phyloP scores from a whole-genome alignment of 2,888 invertebrate species.

The Eupeodes latifasciatus region DNA sequence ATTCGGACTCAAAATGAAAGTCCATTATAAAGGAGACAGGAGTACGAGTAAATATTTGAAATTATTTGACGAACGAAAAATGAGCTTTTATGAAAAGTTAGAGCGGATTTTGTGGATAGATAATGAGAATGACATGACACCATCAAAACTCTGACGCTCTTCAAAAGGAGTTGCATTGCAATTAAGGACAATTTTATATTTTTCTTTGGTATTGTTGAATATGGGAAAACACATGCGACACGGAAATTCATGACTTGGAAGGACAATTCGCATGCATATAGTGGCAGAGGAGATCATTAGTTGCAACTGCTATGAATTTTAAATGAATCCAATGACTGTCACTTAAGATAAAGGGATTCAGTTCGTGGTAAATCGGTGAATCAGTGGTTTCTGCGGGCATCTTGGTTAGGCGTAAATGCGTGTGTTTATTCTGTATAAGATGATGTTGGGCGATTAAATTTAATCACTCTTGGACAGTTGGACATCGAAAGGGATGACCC shows the following conservation, averaged over 20 bases:
- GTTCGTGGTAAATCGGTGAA: constrained; percentile 35
- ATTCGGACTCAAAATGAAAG: background rate
- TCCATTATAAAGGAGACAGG: too few species aligned
- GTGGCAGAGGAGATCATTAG: constrained; percentile 45
- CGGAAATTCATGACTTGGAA: constrained; percentile 48
- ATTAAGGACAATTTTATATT: constrained; percentile 30
- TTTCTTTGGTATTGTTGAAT: background rate
- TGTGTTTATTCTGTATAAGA: background rate
- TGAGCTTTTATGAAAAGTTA: constrained; percentile 1
- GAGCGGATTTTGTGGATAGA: background rate
- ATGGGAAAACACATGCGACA: constrained; percentile 21
- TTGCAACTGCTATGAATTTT: constrained; percentile 39
- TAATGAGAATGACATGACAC: constrained; percentile 26
- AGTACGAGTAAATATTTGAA: background rate
- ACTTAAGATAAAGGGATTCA: constrained; percentile 52
- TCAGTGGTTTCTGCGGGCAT: constrained; percentile 37
- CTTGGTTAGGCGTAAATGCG: background rate
- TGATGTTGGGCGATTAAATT: constrained; percentile 52
- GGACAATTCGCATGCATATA: constrained; percentile 23
- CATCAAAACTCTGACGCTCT: constrained; percentile 9
- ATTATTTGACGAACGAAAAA: constrained; percentile 18
- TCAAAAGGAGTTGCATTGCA: constrained; percentile 1
- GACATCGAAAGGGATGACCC: constrained; percentile 32
- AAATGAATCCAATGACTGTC: constrained; percentile 51
- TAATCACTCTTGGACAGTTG: constrained; percentile 33